Evolutionary conservation across 2,888 invertebrate species (phyloP), one percentile per base, ranked within the genome.

Genomic region (Zaprionus bogoriensis): DNA sequence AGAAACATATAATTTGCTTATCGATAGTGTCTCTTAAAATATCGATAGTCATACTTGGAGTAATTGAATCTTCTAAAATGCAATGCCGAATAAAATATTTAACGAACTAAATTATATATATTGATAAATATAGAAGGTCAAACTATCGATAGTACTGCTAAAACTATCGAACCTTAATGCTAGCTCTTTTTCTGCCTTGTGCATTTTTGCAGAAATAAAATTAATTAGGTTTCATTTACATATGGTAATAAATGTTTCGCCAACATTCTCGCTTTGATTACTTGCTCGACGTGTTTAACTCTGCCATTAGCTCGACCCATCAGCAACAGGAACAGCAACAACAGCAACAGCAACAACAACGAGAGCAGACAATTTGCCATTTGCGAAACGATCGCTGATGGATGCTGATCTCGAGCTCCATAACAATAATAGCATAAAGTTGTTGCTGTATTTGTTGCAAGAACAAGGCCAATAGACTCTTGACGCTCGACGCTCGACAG

Each of bases 401-500:
- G 22, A 53, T 55, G 38, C 38, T 41, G 32, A 58, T 20, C 46
- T 23, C 44, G 52, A 39, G 50, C 62, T 30, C 39, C 62, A 55
- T 12, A 23, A 14, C 10, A 23, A 4, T 12, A 7, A 20, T 10
- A 27, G 20, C 10, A 27, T n/a, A 23, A 41, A 10, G 28, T 25
- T 20, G 12, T 32, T 57, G 44, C 4, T 23, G 52, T 44, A 63
- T 64, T 65, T 53, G 72, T 53, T n/a, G 41, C 53, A 52, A 63
- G 62, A 71, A 71, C 82, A 84, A 81, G 79, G 85, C 73, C 82
- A 84, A 73, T 51, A 78, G 59, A 72, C 68, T 62, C 77, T 64
- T 52, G 25, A 67, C 36, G n/a, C n/a, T n/a, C n/a, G n/a, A n/a
- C n/a, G n/a, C n/a, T n/a, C n/a, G n/a, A n/a, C n/a, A n/a, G n/a